Evolutionary conservation across 2,888 invertebrate species (phyloP).

Genomic region (Doris montereyensis): DNA sequence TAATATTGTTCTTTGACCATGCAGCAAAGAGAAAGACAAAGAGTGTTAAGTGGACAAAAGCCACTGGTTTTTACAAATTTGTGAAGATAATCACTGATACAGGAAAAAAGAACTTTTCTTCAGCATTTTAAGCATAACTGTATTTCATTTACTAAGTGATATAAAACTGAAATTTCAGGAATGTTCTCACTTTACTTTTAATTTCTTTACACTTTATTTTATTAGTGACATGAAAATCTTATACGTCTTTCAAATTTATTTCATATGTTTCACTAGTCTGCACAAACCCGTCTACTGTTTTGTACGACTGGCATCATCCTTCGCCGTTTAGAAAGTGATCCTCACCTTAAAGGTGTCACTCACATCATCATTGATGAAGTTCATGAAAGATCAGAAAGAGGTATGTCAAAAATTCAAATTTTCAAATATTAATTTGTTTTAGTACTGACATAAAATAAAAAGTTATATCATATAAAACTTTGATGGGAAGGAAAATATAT

Average conservation of each 20-base stretch:
- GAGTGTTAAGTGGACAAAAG: background rate
- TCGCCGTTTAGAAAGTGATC: conserved; percentile 84
- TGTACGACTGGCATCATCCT: conserved; percentile 92
- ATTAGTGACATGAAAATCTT: background rate
- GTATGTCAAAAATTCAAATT: no score
- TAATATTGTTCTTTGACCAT: no score
- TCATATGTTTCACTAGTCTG: conserved; percentile 1
- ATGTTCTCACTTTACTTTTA: no score
- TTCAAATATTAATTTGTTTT: no score
- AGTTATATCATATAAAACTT: background rate
- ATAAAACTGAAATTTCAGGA: no score
- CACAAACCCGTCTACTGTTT: conserved; percentile 76
- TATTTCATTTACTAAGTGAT: no score
- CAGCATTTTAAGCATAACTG: no score
- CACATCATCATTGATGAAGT: conserved; percentile 91
- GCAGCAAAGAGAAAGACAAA: no score
- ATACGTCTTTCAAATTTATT: background rate
- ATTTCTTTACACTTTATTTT: no score
- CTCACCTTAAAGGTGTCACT: conserved; percentile 75
- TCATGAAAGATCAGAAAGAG: conserved; percentile 66
- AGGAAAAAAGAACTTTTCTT: no score
- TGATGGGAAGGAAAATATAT: background rate
- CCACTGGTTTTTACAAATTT: background rate
- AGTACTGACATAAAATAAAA: no score
- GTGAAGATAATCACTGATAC: no score